Conservation (phyloP, 2,113 vertebrate species). For the Turdus rufiventris region DNA sequence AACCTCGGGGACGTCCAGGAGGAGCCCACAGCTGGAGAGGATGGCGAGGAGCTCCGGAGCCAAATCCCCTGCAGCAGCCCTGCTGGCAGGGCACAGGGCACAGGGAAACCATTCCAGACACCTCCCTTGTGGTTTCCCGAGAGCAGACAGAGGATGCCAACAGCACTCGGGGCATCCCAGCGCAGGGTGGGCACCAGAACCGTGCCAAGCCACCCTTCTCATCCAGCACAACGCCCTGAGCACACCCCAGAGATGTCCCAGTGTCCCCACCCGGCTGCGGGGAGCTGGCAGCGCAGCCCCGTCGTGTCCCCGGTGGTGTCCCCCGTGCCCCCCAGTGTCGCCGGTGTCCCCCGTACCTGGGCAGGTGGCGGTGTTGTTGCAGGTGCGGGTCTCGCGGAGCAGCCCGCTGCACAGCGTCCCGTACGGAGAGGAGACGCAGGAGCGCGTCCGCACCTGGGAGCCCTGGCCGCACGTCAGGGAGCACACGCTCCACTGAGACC, state of each 20-base stretch:
- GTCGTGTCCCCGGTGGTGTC: neutral
- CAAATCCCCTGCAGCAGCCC: neutral
- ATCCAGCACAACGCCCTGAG: neutral
- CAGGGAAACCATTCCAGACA: neutral
- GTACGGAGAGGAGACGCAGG: slow-evolving; percentile 95
- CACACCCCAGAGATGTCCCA: neutral
- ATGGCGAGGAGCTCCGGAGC: neutral
- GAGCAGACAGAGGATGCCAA: neutral
- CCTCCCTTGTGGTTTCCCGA: neutral
- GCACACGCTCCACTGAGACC: slow-evolving; percentile 98
- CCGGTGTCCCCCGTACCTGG: slow-evolving; percentile 75
- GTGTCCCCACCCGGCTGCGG: neutral
- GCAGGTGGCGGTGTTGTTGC: slow-evolving; percentile 95
- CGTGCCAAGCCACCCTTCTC: rapidly evolving
- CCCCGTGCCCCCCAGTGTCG: neutral
- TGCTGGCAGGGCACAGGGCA: rapidly evolving
- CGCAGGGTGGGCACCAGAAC: rapidly evolving
- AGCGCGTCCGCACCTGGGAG: slow-evolving; percentile 93
- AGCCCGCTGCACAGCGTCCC: slow-evolving; percentile 96
- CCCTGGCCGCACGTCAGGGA: slow-evolving; percentile 96
- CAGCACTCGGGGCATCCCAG: neutral
- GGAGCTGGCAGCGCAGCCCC: neutral
- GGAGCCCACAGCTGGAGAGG: rapidly evolving
- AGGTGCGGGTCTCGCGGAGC: slow-evolving; percentile 90
- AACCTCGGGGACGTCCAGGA: neutral